Conservation (phyloP, 2,888 invertebrate genomes). For the Escarpia spicata region DNA sequence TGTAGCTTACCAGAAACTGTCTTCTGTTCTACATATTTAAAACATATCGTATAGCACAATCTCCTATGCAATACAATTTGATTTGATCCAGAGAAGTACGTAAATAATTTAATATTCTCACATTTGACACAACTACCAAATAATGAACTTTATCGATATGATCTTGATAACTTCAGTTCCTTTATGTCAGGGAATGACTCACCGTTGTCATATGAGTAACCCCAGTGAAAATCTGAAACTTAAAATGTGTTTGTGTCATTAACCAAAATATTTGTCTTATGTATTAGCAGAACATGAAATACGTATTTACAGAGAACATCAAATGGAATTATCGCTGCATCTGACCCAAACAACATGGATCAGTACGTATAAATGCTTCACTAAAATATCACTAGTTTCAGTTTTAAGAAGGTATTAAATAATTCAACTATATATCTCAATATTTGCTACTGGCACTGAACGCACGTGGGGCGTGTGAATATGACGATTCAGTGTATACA, state of each 20-base stretch:
- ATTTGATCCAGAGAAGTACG: too few species aligned
- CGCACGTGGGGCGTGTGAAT: too few species aligned
- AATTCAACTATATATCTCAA: background rate
- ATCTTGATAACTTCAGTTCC: too few species aligned
- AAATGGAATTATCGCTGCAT: background rate
- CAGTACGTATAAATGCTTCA: background rate
- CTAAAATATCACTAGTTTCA: background rate
- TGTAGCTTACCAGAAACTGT: too few species aligned
- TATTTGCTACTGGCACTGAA: too few species aligned
- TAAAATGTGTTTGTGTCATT: background rate
- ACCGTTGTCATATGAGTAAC: background rate
- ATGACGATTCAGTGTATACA: too few species aligned
- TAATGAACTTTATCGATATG: too few species aligned
- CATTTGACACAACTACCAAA: too few species aligned
- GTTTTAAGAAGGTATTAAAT: background rate
- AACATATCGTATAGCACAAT: too few species aligned
- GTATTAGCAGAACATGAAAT: background rate
- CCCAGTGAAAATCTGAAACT: background rate
- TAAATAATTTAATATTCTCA: too few species aligned
- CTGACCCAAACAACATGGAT: background rate
- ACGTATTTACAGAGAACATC: background rate
- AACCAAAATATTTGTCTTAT: background rate
- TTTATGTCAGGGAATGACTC: background rate
- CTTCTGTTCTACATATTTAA: too few species aligned
- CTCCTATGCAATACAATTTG: too few species aligned